Conservation (phyloP, 1,140 invertebrate species). For the Acromyrmex echinatior region DNA sequence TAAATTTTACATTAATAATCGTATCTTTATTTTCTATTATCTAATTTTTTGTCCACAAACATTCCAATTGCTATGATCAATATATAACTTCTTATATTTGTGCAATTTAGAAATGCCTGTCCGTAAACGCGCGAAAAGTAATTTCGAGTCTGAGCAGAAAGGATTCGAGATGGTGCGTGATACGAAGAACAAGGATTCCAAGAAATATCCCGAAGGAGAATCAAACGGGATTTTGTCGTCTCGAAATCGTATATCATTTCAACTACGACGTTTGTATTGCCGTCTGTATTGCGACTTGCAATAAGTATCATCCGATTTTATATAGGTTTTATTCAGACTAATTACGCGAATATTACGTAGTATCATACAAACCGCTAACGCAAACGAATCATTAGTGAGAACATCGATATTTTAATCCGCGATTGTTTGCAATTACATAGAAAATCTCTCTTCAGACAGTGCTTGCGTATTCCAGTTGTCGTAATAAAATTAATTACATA, state of each 20-base stretch:
- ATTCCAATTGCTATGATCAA: neutral
- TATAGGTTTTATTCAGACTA: slow-evolving; percentile 16
- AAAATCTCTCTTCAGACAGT: slow-evolving; percentile 17
- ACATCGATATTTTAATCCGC: slow-evolving; percentile 56
- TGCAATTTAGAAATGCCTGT: neutral
- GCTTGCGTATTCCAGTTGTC: slow-evolving; percentile 9
- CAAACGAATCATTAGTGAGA: slow-evolving; percentile 35
- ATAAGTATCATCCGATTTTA: slow-evolving; percentile 28
- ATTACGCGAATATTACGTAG: slow-evolving; percentile 22
- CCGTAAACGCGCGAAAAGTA: slow-evolving; percentile 24
- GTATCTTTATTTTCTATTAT: neutral
- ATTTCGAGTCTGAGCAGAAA: slow-evolving; percentile 52
- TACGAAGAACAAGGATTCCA: slow-evolving; percentile 37
- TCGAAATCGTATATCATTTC: slow-evolving; percentile 60
- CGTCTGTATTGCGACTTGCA: slow-evolving; percentile 3
- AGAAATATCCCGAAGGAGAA: slow-evolving; percentile 56
- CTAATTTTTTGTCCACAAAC: neutral
- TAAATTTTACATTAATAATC: neutral
- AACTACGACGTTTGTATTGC: neutral
- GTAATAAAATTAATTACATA: slow-evolving; percentile 54
- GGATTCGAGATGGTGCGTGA: slow-evolving; percentile 25
- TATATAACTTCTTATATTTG: slow-evolving; percentile 20
- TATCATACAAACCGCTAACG: slow-evolving; percentile 12
- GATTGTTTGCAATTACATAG: slow-evolving; percentile 55
- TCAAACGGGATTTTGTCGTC: slow-evolving; percentile 59